Evolutionary conservation across 2,888 invertebrate species (phyloP), one percentile per base, ranked within the genome.

Genomic region (Margaritifera margaritifera): DNA sequence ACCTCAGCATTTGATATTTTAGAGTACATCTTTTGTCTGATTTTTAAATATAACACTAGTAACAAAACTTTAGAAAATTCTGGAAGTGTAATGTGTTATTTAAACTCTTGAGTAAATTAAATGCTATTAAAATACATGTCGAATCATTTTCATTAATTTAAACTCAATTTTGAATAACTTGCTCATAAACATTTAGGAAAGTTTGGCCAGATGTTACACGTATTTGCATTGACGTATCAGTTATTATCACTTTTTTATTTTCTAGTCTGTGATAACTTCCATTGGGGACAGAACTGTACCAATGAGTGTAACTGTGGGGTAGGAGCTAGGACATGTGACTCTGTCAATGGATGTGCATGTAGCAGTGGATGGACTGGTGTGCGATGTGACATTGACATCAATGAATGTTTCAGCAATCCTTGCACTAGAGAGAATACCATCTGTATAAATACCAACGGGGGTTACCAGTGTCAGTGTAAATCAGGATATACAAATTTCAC

Each of bases 331-430:
- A 54, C 52, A 2, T 80, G 80, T 71, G 67, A 75, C 55, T 27
- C 69, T 6, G 65, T 70, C 2, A 70, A 55, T 0, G 80, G 80
- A 2, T 80, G 80, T 69, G 73, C 74, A 15, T 80, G 80, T 70
- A 55, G 53, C 3, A 25, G 55, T 4, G 80, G 80, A 1, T 80
- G 78, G 78, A 67, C 56, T 2, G 80, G 80, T 11, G 64, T 58
- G 52, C 60, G 19, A 4, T 69, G 69, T 66, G 65, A 69, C 22
- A 51, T 53, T 19, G 65, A 69, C 51, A 62, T 69, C 20, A 22
- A 69, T 25, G 69, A 69, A 22, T 69, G 69, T 65, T 25, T n/a
- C 1, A 62, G 19, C 5, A 64, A 64, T 27, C 72, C 62, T 1
- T 80, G 79, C 69, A 69, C 71, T 0, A 70, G 69, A n/a, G 8